Base-by-base conservation (phyloP, 2,888 invertebrate genomes). In the Xylophagus ater region DNA sequence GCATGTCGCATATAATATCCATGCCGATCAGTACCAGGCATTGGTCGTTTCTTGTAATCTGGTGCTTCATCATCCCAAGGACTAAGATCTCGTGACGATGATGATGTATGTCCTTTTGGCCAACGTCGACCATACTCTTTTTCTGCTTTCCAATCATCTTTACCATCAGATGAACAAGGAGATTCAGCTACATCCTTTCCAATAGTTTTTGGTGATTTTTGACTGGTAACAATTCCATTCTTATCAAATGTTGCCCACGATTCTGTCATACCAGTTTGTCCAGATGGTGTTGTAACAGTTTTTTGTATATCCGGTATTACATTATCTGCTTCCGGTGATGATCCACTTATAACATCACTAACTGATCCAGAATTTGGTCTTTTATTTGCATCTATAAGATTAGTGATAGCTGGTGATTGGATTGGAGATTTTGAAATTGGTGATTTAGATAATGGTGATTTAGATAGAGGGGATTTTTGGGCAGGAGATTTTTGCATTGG, bases 91-190 rank as follows among this genome's bases (percentile, higher is more conserved):
- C 84, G 69, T 0, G 81, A 81, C 6, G 80, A 80, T 1, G 81
- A 81, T 0, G 81, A 78, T 1, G 79, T 74, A 58, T 76, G 76
- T 13, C 72, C 73, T 60, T 68, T 69, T 51, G 55, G 69, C 70
- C 72, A 65, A 48, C 73, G 55, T 35, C 65, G 68, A 2, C 64
- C 67, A 3, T 68, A 67, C 43, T 68, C 67, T 5, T 57, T 51
- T 52, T 60, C 50, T 39, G 62, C 60, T 42, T 63, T 62, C 68
- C 70, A 72, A 10, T 72, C 71, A 23, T 78, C 76, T 37, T 76
- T 75, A 1, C 80, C 81, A 64, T 85, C 85, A 2, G 82, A 81
- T 1, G 85, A 85, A 72, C 81, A 83, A 1, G 78, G 81, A 2
- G 83, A 82, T 3, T 77, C 78, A 1, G 72, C 71, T 2, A 63